phyloP scores from a whole-genome alignment of 2,113 vertebrate genomes.

The Pterocles orientalis region DNA sequence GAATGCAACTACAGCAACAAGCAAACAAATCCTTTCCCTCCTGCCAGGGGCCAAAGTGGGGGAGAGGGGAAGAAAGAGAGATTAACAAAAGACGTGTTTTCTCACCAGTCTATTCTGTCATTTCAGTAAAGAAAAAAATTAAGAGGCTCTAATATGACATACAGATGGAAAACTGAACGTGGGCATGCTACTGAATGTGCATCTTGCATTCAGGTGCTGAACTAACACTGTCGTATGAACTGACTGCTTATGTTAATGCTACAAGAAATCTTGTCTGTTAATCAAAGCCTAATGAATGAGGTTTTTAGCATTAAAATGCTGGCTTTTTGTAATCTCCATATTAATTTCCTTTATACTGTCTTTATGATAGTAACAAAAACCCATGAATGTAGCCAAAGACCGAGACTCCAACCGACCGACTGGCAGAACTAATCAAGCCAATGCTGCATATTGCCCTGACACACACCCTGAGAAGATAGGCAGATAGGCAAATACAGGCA shows the following conservation, averaged over 20 bases:
- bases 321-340: background rate
- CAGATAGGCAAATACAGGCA: background rate
- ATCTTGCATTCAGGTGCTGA: background rate
- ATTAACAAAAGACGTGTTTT: background rate
- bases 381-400: background rate
- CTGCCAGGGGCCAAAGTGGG: background rate
- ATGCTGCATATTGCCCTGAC: background rate
- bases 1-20: background rate
- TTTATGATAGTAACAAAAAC: background rate
- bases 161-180: background rate
- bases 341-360: conserved; percentile 13
- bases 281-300: conserved; percentile 23
- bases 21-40: background rate
- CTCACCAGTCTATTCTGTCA: fast-evolving
- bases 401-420: background rate
- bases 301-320: conserved; percentile 25
- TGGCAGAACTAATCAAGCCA: background rate
- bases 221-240: background rate
- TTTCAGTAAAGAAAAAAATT: background rate
- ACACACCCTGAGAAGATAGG: background rate
- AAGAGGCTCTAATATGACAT: background rate
- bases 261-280: background rate
- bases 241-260: background rate
- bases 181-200: background rate
- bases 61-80: background rate